These are phyloP conservation scores for Pandemis cinnamomeana DNA, from an alignment of 2,888 invertebrate genomes.

Conservation along the genomic window DNA sequence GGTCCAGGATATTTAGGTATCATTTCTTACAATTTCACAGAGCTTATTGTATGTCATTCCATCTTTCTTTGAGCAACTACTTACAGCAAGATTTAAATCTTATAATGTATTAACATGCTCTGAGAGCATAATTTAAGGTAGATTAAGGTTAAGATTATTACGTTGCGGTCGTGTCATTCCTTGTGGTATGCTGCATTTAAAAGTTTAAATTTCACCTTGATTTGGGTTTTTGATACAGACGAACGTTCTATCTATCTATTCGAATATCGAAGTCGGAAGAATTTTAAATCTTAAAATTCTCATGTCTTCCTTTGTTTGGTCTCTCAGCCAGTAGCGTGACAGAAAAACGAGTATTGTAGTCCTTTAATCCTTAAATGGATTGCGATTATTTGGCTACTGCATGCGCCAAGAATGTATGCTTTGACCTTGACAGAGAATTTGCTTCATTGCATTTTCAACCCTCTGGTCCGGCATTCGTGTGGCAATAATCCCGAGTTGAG, in stretches of 20 bases:
- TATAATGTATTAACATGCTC: too few relatives aligned
- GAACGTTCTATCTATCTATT: background rate
- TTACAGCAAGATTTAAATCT: too few relatives aligned
- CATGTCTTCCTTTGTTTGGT: background rate
- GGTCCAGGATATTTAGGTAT: slow-evolving; percentile 1
- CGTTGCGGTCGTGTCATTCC: background rate
- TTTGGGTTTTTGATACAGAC: background rate
- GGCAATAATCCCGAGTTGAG: slow-evolving; percentile 70
- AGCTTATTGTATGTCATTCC: slow-evolving; percentile 10
- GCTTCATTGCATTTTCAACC: slow-evolving; percentile 79
- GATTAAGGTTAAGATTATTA: background rate
- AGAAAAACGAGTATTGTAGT: slow-evolving; percentile 11
- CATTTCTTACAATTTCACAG: slow-evolving; percentile 19
- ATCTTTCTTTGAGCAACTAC: background rate
- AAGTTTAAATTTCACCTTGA: background rate
- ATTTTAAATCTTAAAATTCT: background rate
- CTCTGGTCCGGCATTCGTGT: slow-evolving; percentile 68
- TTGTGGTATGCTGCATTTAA: background rate
- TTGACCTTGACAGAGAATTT: slow-evolving; percentile 76
- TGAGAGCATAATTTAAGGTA: too few relatives aligned
- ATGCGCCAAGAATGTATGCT: slow-evolving; percentile 46
- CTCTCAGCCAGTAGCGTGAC: background rate
- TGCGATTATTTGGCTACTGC: slow-evolving; percentile 43
- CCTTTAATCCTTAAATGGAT: slow-evolving; percentile 31
- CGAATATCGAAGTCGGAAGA: background rate